Base-by-base conservation (phyloP, 2,113 vertebrate species). In the Nycticorax nycticorax region DNA sequence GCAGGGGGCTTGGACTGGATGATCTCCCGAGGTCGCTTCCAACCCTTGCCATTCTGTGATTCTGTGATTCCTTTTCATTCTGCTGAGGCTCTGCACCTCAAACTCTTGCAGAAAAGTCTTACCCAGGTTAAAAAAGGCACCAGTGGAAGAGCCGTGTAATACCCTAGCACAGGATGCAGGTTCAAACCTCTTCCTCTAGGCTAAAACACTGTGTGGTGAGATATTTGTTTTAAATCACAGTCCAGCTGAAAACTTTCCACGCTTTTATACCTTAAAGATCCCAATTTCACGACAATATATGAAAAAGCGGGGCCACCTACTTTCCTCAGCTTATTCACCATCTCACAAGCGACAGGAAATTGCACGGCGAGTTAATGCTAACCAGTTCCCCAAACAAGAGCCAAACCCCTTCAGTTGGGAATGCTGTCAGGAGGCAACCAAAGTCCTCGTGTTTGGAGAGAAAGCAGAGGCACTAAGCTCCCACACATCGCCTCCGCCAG, bases 341-440 rank as follows among this genome's bases (percentile, higher is more conserved):
- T 45, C 74, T 89, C 47, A 79, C 39, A 91, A 93, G 89, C 56
- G 84, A 85, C 89, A 91, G 89, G 96, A 95, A 94, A 95, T 97
- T 95, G 87, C 93, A 89, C 66, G 27, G 80, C 4, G 6, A 79
- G 62, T 76, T 95, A 96, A 93, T 37, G 81, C 59, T 92, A 87
- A 94, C 77, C 95, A 87, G 81, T 33, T 96, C 66, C 88, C 74
- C 89, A 88, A 79, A 79, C 86, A 93, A 73, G 63, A 83, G 88
- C 57, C 92, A 94, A 84, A 89, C 66, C 45, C 66, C 7, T 68
- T 53, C 66, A 37, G 89, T 85, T 41, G 84, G 88, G 77, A 95
- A 93, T 79, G 62, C 67, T 89, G 91, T 94, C 73, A 76, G 86
- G 62, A 85, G 81, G 48, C 57, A 91, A 82, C 48, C 2, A 0